Conservation (phyloP, 37 sponge, comb jelly and placozoan species). For the Agelas oroides region DNA sequence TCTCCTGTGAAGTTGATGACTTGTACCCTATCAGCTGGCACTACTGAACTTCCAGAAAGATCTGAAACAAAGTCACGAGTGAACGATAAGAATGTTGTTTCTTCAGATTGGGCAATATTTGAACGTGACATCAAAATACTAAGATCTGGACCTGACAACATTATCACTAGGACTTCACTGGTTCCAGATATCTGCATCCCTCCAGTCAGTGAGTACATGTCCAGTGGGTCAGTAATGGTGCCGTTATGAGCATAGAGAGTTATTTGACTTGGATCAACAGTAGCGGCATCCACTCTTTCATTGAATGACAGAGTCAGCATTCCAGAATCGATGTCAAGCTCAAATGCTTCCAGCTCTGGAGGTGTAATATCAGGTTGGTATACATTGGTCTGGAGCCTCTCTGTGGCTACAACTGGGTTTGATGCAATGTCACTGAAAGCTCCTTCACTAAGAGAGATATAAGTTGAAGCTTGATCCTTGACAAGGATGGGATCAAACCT, state of each 20-base stretch:
- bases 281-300: conserved; percentile 72
- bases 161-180: conserved; percentile 30
- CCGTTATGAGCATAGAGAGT: conserved; percentile 35
- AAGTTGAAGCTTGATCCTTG: conserved; percentile 27
- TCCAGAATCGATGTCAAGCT: conserved; percentile 81
- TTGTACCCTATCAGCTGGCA: conserved; percentile 21
- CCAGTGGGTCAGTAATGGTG: conserved; percentile 24
- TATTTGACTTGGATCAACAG: conserved; percentile 46
- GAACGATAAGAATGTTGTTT: conserved; percentile 60
- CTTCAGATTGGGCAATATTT: conserved; percentile 65
- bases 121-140: conserved; percentile 65
- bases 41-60: conserved; percentile 18
- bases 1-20: conserved; percentile 65
- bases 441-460: conserved; percentile 51
- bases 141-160: conserved; percentile 42
- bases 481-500: conserved; percentile 25
- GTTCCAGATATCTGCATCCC: conserved; percentile 32
- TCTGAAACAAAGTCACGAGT: conserved; percentile 54
- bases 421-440: conserved; percentile 75
- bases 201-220: conserved; percentile 55
- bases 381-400: conserved; percentile 10
- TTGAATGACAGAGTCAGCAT: conserved; percentile 72
- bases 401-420: conserved; percentile 62
- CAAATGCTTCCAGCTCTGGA: conserved; percentile 58
- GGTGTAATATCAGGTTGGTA: conserved; percentile 69